These are phyloP conservation scores for Acleris sparsana DNA, from an alignment of 2,888 invertebrate species.

Conservation along the genomic window DNA sequence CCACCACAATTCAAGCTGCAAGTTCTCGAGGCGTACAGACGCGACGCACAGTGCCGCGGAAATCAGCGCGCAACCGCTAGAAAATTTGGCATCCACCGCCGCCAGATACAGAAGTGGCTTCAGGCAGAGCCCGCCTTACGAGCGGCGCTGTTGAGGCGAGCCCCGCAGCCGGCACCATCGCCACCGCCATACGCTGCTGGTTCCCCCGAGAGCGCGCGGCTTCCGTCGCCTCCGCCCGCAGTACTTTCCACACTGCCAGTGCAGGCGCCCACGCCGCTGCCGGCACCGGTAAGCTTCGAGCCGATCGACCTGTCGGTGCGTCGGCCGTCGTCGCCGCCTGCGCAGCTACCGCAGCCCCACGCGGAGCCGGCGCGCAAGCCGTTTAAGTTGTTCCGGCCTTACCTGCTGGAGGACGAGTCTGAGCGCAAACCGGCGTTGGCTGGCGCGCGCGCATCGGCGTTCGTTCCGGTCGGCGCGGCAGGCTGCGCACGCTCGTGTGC, in stretches of 20 bases:
- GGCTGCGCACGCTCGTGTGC: slow-evolving; percentile 72
- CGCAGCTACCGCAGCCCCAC: slow-evolving; percentile 56
- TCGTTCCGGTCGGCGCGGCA: slow-evolving; percentile 76
- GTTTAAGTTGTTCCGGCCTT: slow-evolving; percentile 90
- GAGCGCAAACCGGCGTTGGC: slow-evolving; percentile 69
- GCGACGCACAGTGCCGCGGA: slow-evolving; percentile 93
- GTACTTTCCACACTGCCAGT: slow-evolving; percentile 53
- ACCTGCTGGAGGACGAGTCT: slow-evolving; percentile 87
- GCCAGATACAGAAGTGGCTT: slow-evolving; percentile 96
- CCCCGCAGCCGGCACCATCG: slow-evolving; percentile 77
- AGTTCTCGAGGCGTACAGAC: slow-evolving; percentile 93
- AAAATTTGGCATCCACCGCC: slow-evolving; percentile 94
- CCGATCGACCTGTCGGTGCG: slow-evolving; percentile 72
- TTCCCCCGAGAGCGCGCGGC: slow-evolving; percentile 73
- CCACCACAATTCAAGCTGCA: slow-evolving; percentile 95
- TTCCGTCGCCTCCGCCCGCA: slow-evolving; percentile 73
- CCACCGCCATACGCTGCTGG: slow-evolving; percentile 75
- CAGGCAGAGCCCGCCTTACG: slow-evolving; percentile 92
- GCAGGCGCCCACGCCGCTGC: slow-evolving; percentile 49
- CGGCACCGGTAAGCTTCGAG: slow-evolving; percentile 55
- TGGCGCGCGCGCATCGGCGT: slow-evolving; percentile 75
- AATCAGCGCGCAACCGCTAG: slow-evolving; percentile 95
- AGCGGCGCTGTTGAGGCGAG: slow-evolving; percentile 85
- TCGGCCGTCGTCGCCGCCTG: slow-evolving; percentile 66
- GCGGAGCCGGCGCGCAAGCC: slow-evolving; percentile 81